phyloP scores from a whole-genome alignment of 1,140 invertebrate genomes.

The Saccostrea cuccullata region DNA sequence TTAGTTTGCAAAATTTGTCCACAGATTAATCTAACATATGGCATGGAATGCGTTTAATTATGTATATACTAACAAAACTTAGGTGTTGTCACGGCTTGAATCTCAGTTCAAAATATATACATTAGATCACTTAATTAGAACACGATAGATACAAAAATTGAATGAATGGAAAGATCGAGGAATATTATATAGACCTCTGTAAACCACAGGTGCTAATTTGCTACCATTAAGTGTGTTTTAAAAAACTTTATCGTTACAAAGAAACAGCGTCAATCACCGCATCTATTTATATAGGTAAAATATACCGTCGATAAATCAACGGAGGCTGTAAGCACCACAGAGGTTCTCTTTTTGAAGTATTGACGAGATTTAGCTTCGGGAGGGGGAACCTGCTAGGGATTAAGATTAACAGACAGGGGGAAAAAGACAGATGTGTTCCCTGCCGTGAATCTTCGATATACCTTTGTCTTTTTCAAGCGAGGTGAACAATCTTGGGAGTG shows the following conservation, averaged over 20 bases:
- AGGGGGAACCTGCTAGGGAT: not conserved
- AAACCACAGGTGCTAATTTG: conserved; percentile 27
- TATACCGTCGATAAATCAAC: not conserved
- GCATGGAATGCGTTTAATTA: not conserved
- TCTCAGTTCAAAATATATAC: conserved; percentile 15
- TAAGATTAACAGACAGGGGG: not conserved
- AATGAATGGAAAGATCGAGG: not conserved
- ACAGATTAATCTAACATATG: not conserved
- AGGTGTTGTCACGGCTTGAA: not conserved
- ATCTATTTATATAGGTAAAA: conserved; percentile 4
- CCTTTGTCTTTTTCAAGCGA: not conserved
- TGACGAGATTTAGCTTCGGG: not conserved
- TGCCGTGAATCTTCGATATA: not conserved
- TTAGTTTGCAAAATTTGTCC: too few species aligned
- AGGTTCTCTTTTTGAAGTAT: not conserved
- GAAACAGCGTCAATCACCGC: not conserved
- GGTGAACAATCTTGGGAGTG: not conserved
- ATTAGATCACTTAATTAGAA: conserved; percentile 24
- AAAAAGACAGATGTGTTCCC: not conserved
- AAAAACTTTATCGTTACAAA: not conserved
- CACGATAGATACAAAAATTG: not conserved
- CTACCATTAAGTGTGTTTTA: not conserved
- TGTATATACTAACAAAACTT: not conserved
- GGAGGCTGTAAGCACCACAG: not conserved
- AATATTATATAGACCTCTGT: not conserved